These are phyloP conservation scores for Trachelipus rathkii DNA, from an alignment of 1,140 invertebrate genomes.

Conservation along the genomic window DNA sequence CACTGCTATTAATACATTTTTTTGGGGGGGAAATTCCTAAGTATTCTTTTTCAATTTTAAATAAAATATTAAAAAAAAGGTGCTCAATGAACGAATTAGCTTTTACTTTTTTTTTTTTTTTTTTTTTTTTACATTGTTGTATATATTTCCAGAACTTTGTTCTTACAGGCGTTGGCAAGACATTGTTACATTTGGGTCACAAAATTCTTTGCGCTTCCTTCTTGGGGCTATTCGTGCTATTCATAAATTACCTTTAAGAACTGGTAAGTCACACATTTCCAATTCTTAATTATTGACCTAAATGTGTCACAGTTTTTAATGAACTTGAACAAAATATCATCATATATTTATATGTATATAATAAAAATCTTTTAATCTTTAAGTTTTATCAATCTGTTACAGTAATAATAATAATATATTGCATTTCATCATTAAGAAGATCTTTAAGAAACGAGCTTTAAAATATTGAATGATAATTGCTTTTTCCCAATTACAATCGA, in stretches of 20 bases:
- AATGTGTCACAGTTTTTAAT: too few species aligned
- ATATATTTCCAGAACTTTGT: neutral
- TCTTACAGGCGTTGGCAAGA: neutral
- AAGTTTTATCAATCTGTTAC: neutral
- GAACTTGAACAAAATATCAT: too few species aligned
- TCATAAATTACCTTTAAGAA: neutral
- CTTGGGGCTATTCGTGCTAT: neutral
- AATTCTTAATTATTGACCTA: too few species aligned
- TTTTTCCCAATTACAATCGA: neutral
- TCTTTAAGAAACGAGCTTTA: neutral
- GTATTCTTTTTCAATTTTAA: too few species aligned
- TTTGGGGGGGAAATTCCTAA: too few species aligned
- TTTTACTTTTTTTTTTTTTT: neutral
- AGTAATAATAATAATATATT: neutral
- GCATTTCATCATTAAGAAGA: neutral
- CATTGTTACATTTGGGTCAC: neutral
- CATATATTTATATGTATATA: too few species aligned
- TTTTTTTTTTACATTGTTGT: too few species aligned
- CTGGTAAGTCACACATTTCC: neutral
- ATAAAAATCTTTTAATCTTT: too few species aligned
- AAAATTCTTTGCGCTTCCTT: neutral
- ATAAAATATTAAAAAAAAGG: too few species aligned
- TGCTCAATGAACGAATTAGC: too few species aligned
- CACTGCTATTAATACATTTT: too few species aligned
- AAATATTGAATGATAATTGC: neutral